Base-by-base conservation (phyloP, 2,113 vertebrate genomes). In the Coryphaenoides rupestris region DNA sequence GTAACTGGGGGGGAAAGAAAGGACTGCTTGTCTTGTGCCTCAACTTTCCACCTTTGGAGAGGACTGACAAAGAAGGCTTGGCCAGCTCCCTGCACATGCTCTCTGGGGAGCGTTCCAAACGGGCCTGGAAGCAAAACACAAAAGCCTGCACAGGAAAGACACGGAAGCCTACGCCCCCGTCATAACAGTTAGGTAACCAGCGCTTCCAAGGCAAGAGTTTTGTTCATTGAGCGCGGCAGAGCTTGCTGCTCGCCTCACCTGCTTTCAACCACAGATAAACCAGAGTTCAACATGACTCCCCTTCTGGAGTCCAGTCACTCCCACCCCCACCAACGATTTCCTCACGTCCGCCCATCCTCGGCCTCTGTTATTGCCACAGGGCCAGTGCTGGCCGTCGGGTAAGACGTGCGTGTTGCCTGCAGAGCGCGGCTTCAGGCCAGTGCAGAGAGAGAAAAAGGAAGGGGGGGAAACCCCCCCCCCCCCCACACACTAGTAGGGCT, bases 31-130 rank as follows among this genome's bases (percentile, higher is more conserved):
- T 90, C 77, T 86, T 79, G 65, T 62, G 72, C 79, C 77, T 88
- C 87, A 88, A 89, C 87, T 88, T 89, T 87, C 87, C 84, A 86
- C 90, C 84, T 88, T 81, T 83, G 74, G 66, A 75, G 70, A 63
- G 58, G 63, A 55, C 70, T 70, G 54, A 81, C 77, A 84, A 79
- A 85, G 79, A 75, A 70, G 70, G 66, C 74, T 77, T 81, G 86
- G 82, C 83, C 73, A 40, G 57, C 73, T 69, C 61, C 70, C 66
- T 64, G 65, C 66, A 4, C 62, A 68, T 15, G 47, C 77, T 78
- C 81, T 79, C 80, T 66, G 72, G 75, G 75, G 78, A 84, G 65
- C 79, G 77, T 77, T 75, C 50, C 78, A 82, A 84, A 77, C 52
- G 72, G 68, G 72, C 81, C 83, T 74, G 58, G 58, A 63, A 76